Evolutionary conservation across 2,113 vertebrate species (phyloP), one percentile per base, ranked within the genome.

Genomic region (Sinocyclocheilus anshuiensis): DNA sequence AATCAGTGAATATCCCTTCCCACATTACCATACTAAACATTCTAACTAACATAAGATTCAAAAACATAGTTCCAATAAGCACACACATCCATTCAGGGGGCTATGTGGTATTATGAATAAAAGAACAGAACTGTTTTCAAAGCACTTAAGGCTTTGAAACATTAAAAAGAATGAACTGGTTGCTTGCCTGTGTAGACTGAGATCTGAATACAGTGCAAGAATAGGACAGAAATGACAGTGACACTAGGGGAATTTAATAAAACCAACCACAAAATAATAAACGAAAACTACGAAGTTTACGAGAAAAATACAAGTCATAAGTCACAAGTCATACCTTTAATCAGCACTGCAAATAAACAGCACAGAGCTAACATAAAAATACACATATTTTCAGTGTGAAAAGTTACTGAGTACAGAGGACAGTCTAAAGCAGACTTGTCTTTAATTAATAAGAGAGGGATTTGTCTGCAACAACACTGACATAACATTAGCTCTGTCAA

Each of bases 371-470:
- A 87, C 59, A 77, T 16, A 71, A 65, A 85, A 29, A 83, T 80
- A 6, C 59, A 83, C 63, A 45, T 59, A 65, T 61, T n/a, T 69
- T 39, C 29, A 53, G 57, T 57, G 15, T 15, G 36, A 22, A 59
- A 86, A 80, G 71, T 55, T 69, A 85, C 67, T 77, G 59, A 77
- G 20, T 45, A 42, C 42, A 33, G 50, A 39, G 53, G 63, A 87
- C 84, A 87, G 85, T 89, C 76, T 81, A 82, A 78, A 75, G 83
- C 71, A 53, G 15, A 24, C 39, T 77, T 50, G 16, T n/a, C 77
- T 71, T 86, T 92, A 91, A 92, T 91, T 92, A 92, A 92, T 84
- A 89, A 87, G 88, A 88, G 72, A 61, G 82, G 71, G 88, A 90
- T 87, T 86, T 87, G 88, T 83, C 84, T 88, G 85, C 57, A 55